Evolutionary conservation across 2,113 vertebrate species (phyloP), one percentile per base, ranked within the genome.

Genomic region (Callipepla californica): DNA sequence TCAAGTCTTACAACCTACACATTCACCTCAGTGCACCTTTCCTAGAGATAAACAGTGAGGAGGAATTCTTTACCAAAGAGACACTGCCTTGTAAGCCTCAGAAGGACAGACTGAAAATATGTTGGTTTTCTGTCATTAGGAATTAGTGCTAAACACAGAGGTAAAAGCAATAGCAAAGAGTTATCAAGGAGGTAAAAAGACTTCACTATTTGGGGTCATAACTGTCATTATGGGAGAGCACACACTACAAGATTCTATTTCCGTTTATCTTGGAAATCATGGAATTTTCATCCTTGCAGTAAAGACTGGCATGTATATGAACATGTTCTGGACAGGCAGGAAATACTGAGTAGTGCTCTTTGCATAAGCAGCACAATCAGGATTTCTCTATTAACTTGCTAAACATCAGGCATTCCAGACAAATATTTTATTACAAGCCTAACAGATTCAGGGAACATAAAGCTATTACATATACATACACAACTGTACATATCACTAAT

Each of bases 1-100:
- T 44, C 36, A 48, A 58, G n/a, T 50, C 66, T 42, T 61, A 40
- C 2, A 1, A 15, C 30, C 0, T 0, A 48, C 7, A 51, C 15
- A 36, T 70, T 74, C 25, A 51, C 7, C 20, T 40, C 57, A 18
- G 3, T 36, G 38, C 66, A 53, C 57, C 4, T 3, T 47, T 59
- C 34, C 79, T 79, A 63, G 40, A 78, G 36, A 40, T 19, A 40
- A 58, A 51, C 17, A 16, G 25, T 1, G 45, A 53, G 45, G 14
- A 93, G 50, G 4, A 82, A 44, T 18, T 19, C 26, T 30, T 45
- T 67, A 45, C 19, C 42, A 45, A 6, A 67, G 30, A 45, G 65
- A 67, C 20, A 11, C 11, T 63, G 25, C 40, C 36, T 11, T 63
- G 36, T 63, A 40, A 40, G 25, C 25, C n/a, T 59, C n/a, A 22